Conservation (phyloP, 2,113 vertebrate genomes). For the Natator depressus region DNA sequence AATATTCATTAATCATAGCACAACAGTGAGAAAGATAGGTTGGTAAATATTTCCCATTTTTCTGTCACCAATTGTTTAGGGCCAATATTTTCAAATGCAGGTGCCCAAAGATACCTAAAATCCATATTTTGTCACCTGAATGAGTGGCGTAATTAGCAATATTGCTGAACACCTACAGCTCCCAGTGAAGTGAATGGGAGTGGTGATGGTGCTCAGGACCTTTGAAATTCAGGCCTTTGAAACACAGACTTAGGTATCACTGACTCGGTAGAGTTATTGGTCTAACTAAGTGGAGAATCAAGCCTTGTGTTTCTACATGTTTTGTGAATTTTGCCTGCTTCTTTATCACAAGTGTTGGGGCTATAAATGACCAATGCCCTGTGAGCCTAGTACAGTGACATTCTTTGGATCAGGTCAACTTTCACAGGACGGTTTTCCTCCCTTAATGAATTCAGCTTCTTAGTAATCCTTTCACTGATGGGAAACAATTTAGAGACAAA, state of each 20-base stretch:
- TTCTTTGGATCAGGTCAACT: not conserved
- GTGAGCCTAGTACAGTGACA: accelerated
- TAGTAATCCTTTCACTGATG: not conserved
- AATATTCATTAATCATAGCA: not conserved
- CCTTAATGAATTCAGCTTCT: not conserved
- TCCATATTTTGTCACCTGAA: not conserved
- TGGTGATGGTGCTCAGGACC: not conserved
- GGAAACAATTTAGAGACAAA: accelerated
- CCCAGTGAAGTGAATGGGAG: not conserved
- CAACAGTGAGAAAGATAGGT: not conserved
- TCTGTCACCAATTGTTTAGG: not conserved
- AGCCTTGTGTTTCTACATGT: not conserved
- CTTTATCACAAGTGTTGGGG: not conserved
- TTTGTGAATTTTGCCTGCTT: not conserved
- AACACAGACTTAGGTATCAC: not conserved
- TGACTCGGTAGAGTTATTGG: not conserved
- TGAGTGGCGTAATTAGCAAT: not conserved
- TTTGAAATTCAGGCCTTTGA: not conserved
- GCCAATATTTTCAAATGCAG: not conserved
- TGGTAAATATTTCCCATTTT: not conserved
- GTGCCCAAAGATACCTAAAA: not conserved
- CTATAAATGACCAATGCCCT: not conserved
- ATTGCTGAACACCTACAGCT: not conserved
- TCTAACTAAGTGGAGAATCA: not conserved
- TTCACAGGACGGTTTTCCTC: not conserved